Conservation (phyloP, 2,888 invertebrate species). For the Callyntrura sp. region DNA sequence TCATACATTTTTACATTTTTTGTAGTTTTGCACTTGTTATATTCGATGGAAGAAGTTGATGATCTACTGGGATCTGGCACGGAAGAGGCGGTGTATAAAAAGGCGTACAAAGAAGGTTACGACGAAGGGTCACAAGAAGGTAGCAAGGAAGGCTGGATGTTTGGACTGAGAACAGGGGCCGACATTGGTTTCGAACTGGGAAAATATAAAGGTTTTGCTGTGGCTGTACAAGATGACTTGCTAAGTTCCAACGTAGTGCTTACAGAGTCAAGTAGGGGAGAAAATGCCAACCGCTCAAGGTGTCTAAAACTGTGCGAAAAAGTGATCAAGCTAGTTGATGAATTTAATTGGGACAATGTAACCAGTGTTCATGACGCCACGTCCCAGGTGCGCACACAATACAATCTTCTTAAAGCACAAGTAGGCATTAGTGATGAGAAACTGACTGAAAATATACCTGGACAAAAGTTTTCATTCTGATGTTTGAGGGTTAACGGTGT, state of each 20-base stretch:
- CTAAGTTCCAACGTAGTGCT: not conserved
- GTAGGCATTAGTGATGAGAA: slow-evolving; percentile 81
- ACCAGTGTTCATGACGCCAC: slow-evolving; percentile 88
- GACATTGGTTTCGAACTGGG: slow-evolving; percentile 93
- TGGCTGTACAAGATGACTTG: slow-evolving; percentile 26
- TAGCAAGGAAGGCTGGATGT: slow-evolving; percentile 89
- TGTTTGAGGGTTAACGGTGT: not conserved
- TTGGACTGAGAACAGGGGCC: slow-evolving; percentile 93
- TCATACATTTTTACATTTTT: too few relatives aligned
- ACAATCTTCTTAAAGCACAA: slow-evolving; percentile 87
- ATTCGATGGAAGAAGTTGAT: slow-evolving; percentile 85
- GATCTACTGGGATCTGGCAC: slow-evolving; percentile 87
- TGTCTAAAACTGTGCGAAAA: slow-evolving; percentile 74
- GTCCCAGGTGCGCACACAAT: slow-evolving; percentile 89
- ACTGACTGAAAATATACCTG: slow-evolving; percentile 23
- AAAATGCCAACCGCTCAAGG: not conserved
- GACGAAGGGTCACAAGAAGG: slow-evolving; percentile 88
- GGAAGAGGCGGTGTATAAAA: slow-evolving; percentile 89
- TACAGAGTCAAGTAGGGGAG: not conserved
- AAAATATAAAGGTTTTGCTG: slow-evolving; percentile 88
- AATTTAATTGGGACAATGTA: slow-evolving; percentile 89
- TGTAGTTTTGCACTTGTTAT: too few relatives aligned
- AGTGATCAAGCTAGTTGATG: slow-evolving; percentile 88
- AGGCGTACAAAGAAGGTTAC: slow-evolving; percentile 90
- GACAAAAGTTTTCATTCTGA: slow-evolving; percentile 80